These are phyloP conservation scores for Tenrec ecaudatus DNA, from an alignment of 2,113 vertebrate species.

Conservation along the genomic window DNA sequence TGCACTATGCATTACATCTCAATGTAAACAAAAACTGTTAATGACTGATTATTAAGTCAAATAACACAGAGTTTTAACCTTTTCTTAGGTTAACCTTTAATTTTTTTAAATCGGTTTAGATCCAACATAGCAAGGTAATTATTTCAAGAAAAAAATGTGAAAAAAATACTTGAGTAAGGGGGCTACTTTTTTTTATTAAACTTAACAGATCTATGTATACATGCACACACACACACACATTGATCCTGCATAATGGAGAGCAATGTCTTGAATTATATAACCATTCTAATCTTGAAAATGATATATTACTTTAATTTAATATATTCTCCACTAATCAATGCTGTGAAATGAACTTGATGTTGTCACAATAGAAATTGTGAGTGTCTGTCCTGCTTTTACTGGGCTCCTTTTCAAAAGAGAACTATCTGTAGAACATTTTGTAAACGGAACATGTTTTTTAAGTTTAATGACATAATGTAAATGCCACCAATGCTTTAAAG, in stretches of 20 bases:
- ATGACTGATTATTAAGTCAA: conserved; percentile 80
- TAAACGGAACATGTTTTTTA: conserved; percentile 81
- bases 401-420: conserved; percentile 73
- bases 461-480: conserved; percentile 83
- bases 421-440: conserved; percentile 72
- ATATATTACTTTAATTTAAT: conserved; percentile 72
- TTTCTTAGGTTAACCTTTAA: conserved; percentile 67
- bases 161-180: conserved; percentile 80
- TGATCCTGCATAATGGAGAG: conserved; percentile 72
- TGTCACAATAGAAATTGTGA: conserved; percentile 77
- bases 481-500: conserved; percentile 72
- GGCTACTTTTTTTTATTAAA: conserved; percentile 72
- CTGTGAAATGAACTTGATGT: conserved; percentile 81
- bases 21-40: neutral
- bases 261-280: conserved; percentile 74
- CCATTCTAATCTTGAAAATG: conserved; percentile 81
- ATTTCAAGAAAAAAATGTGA: conserved; percentile 73
- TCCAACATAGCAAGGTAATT: conserved; percentile 67
- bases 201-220: conserved; percentile 60
- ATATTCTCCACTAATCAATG: conserved; percentile 76
- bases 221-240: neutral
- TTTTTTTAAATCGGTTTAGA: conserved; percentile 76
- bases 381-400: conserved; percentile 79
- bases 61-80: conserved; percentile 79
- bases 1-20: too few species aligned